Evolutionary conservation across 2,888 invertebrate genomes (phyloP).

Genomic region (Spicauda simplicius): DNA sequence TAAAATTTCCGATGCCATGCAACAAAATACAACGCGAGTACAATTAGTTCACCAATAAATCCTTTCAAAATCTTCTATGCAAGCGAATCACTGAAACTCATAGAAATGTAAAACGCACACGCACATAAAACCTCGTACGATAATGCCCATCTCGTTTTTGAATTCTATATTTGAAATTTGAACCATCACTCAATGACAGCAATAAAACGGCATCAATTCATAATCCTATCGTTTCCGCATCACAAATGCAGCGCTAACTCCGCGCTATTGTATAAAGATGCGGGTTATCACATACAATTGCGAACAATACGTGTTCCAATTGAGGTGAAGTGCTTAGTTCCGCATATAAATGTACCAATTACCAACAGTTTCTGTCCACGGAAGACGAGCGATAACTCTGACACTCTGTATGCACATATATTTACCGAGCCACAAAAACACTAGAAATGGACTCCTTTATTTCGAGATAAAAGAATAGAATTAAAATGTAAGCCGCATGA

Average conservation of each 20-base stretch:
- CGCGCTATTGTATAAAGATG: constrained; percentile 45
- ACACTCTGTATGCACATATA: constrained; percentile 23
- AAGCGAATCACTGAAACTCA: too few species aligned
- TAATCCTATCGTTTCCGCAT: constrained; percentile 12
- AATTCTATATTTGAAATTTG: neutral
- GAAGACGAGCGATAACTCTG: constrained; percentile 21
- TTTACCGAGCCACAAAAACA: constrained; percentile 13
- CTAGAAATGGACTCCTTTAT: constrained; percentile 4
- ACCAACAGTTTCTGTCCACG: constrained; percentile 28
- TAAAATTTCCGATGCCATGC: too few species aligned
- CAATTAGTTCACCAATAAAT: too few species aligned
- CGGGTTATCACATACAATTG: constrained; percentile 53
- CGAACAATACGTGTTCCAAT: constrained; percentile 52
- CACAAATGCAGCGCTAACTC: constrained; percentile 19
- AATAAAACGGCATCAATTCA: constrained; percentile 15
- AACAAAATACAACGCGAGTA: too few species aligned
- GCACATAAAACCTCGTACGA: too few species aligned
- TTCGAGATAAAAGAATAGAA: constrained; percentile 17
- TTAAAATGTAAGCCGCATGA: neutral
- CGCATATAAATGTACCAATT: constrained; percentile 48
- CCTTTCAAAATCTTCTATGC: too few species aligned
- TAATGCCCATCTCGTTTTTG: too few species aligned
- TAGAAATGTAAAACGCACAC: too few species aligned
- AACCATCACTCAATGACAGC: neutral
- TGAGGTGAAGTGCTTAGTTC: constrained; percentile 56